Conservation (phyloP, 2,797 vertebrate genomes). For the Rhincodon typus region DNA sequence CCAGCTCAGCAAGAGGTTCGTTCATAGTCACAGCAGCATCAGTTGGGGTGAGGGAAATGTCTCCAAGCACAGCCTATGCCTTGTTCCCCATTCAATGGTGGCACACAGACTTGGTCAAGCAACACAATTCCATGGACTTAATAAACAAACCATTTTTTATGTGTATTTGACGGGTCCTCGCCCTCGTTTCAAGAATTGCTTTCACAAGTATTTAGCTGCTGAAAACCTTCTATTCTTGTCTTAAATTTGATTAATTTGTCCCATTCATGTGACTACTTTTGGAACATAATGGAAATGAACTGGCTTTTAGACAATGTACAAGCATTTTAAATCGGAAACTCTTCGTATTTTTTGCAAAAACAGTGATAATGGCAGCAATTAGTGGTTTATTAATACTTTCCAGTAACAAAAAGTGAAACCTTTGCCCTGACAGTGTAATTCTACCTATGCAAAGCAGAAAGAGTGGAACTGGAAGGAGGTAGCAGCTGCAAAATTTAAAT, state of each 20-base stretch:
- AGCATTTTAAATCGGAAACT: slow-evolving; percentile 58
- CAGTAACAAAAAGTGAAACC: slow-evolving; percentile 20
- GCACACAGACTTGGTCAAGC: slow-evolving; percentile 56
- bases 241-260: slow-evolving; percentile 88
- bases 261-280: slow-evolving; percentile 69
- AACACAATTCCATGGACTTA: slow-evolving; percentile 54
- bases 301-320: slow-evolving; percentile 74
- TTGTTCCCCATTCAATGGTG: slow-evolving; percentile 66
- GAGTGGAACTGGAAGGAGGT: background rate
- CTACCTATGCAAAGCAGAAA: background rate
- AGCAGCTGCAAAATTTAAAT: slow-evolving; percentile 24
- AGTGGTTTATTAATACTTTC: slow-evolving; percentile 42
- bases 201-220: slow-evolving; percentile 61
- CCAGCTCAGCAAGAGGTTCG: slow-evolving; percentile 59
- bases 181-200: slow-evolving; percentile 61
- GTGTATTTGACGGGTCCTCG: slow-evolving; percentile 62
- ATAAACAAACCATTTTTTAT: slow-evolving; percentile 67
- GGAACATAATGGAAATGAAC: slow-evolving; percentile 75
- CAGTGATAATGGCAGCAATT: slow-evolving; percentile 45
- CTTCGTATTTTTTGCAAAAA: slow-evolving; percentile 49
- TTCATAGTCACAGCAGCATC: slow-evolving; percentile 59
- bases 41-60: slow-evolving; percentile 61
- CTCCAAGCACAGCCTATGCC: slow-evolving; percentile 66
- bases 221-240: slow-evolving; percentile 65
- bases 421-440: slow-evolving; percentile 13